Conservation (phyloP, 2,888 invertebrate species). For the Cyclophora albipunctata region DNA sequence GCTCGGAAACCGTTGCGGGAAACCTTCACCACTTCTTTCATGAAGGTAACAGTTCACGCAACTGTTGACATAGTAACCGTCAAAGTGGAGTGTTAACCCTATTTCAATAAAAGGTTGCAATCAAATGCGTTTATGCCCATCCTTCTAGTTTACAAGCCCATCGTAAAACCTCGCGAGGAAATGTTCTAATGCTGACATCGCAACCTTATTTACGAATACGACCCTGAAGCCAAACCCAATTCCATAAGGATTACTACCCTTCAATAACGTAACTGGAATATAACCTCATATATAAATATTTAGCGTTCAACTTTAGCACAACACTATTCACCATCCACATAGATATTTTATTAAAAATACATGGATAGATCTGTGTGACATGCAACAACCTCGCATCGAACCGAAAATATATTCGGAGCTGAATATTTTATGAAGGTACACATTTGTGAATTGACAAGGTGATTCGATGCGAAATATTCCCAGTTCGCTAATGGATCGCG, state of each 20-base stretch:
- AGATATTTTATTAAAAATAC: too few species aligned
- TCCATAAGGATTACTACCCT: conserved; percentile 30
- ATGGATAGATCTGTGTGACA: too few species aligned
- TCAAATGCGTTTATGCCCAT: conserved; percentile 25
- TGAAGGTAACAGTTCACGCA: too few species aligned
- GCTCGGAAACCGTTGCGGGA: too few species aligned
- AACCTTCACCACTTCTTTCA: too few species aligned
- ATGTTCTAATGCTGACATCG: conserved; percentile 29
- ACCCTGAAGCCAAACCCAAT: conserved; percentile 35
- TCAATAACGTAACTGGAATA: conserved; percentile 13
- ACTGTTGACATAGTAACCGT: neutral
- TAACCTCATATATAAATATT: conserved; percentile 12
- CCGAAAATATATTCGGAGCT: too few species aligned
- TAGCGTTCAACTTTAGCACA: neutral
- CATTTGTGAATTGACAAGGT: conserved; percentile 1
- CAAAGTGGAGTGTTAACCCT: conserved; percentile 22
- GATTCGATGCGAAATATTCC: conserved; percentile 17
- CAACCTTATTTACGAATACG: conserved; percentile 49
- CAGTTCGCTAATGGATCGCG: conserved; percentile 13
- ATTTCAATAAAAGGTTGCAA: conserved; percentile 25
- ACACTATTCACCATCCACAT: too few species aligned
- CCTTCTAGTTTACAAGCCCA: conserved; percentile 27
- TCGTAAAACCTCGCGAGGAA: conserved; percentile 35
- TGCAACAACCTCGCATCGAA: too few species aligned
- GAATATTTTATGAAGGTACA: conserved; percentile 14